Conservation (phyloP, 2,797 vertebrate species). For the Taenioides sp. region DNA sequence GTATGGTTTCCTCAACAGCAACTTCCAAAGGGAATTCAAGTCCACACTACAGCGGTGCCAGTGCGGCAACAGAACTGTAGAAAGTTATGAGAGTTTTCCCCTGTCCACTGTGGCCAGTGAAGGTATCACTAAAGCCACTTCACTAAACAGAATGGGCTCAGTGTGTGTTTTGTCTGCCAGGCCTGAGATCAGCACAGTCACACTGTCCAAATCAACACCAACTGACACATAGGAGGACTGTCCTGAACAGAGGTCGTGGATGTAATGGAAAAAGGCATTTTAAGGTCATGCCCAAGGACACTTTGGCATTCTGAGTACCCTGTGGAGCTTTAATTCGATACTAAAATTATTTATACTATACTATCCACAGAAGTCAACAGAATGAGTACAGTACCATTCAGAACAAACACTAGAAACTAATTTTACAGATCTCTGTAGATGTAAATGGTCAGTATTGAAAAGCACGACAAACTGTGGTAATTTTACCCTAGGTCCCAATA, state of each 20-base stretch:
- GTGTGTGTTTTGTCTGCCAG: slow-evolving; percentile 33
- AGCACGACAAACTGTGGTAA: no score
- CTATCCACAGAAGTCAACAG: neutral
- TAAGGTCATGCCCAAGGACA: neutral
- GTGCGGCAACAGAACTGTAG: slow-evolving; percentile 60
- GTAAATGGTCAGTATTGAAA: neutral
- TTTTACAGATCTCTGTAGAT: neutral
- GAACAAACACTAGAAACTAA: neutral
- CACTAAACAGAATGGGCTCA: slow-evolving; percentile 58
- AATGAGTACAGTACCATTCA: neutral
- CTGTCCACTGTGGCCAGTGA: slow-evolving; percentile 81
- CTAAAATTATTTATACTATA: neutral
- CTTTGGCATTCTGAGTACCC: neutral
- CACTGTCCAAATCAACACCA: slow-evolving; percentile 41
- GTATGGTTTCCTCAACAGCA: slow-evolving; percentile 84
- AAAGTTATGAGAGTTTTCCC: slow-evolving; percentile 79
- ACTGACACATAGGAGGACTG: slow-evolving; percentile 9
- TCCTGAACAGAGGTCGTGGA: neutral
- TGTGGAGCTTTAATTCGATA: neutral
- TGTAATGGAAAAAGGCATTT: neutral
- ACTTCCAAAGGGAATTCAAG: slow-evolving; percentile 81
- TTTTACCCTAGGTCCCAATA: neutral
- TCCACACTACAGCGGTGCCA: slow-evolving; percentile 72
- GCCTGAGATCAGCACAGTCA: slow-evolving; percentile 26
- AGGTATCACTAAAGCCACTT: slow-evolving; percentile 73